Evolutionary conservation across 2,113 vertebrate genomes (phyloP).

Genomic region (Thryonomys swinderianus): DNA sequence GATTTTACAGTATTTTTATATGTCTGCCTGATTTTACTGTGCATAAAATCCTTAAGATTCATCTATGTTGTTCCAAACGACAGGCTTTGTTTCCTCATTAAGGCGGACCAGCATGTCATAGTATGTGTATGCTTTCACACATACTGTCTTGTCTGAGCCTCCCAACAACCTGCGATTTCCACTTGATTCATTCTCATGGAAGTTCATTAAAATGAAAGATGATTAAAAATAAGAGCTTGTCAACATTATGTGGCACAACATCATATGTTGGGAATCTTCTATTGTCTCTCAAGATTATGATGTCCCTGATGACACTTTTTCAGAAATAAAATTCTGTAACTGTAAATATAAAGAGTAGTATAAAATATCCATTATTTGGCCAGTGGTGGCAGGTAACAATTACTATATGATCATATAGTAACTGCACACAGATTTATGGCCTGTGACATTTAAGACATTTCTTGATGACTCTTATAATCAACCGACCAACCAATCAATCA

Average conservation of each 20-base stretch:
- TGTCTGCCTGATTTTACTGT: neutral
- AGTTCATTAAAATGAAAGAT: conserved; percentile 29
- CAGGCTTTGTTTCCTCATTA: neutral
- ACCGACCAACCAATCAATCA: neutral
- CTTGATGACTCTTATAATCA: neutral
- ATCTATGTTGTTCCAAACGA: neutral
- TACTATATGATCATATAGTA: neutral
- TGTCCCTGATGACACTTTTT: neutral
- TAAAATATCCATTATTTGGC: neutral
- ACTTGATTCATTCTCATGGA: conserved; percentile 9
- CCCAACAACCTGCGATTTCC: conserved; percentile 6
- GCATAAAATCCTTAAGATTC: neutral
- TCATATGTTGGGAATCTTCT: neutral
- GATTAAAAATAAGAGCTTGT: neutral
- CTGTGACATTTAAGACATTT: neutral
- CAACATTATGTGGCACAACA: neutral
- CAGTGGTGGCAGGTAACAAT: neutral
- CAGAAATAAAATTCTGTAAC: conserved; percentile 17
- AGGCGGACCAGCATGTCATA: neutral
- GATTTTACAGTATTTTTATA: neutral
- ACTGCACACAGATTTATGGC: neutral
- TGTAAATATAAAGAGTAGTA: neutral
- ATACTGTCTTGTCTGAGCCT: neutral
- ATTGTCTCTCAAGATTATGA: neutral
- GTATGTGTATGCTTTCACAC: neutral